Conservation (phyloP, 2,113 vertebrate genomes). For the Mobula birostris region DNA sequence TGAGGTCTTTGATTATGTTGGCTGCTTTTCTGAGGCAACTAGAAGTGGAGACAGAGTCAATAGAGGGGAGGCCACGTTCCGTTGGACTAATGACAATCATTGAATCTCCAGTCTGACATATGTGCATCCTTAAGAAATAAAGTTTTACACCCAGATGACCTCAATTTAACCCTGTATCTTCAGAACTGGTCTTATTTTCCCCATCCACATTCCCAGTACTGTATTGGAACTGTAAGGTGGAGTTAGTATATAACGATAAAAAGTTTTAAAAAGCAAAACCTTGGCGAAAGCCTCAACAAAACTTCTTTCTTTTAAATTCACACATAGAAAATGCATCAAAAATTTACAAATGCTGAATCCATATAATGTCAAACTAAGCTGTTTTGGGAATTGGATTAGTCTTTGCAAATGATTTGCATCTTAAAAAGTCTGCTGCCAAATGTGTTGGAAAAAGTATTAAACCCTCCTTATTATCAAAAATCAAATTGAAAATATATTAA, state of each 20-base stretch:
- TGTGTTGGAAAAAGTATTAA: not conserved
- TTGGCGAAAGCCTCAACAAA: not conserved
- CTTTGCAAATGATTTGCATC: not conserved
- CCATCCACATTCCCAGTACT: not conserved
- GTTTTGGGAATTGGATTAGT: not conserved
- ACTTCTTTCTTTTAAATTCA: not conserved
- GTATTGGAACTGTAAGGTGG: not conserved
- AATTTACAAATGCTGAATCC: not conserved
- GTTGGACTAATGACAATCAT: not conserved
- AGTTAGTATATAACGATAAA: too few species aligned
- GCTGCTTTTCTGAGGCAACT: too few species aligned
- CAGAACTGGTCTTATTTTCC: not conserved
- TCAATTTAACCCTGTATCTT: not conserved
- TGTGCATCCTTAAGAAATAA: not conserved
- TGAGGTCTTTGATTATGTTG: too few species aligned
- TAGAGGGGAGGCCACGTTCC: not conserved
- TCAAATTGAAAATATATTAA: not conserved
- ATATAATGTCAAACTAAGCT: not conserved
- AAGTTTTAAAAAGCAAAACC: not conserved
- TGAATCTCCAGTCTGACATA: not conserved
- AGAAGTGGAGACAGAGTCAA: too few species aligned
- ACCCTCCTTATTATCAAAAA: not conserved
- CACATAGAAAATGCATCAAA: not conserved
- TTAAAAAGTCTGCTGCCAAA: not conserved
- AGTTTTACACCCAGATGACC: not conserved